These are phyloP conservation scores for Diarsia brunnea DNA, from an alignment of 2,888 invertebrate genomes.

Conservation along the genomic window DNA sequence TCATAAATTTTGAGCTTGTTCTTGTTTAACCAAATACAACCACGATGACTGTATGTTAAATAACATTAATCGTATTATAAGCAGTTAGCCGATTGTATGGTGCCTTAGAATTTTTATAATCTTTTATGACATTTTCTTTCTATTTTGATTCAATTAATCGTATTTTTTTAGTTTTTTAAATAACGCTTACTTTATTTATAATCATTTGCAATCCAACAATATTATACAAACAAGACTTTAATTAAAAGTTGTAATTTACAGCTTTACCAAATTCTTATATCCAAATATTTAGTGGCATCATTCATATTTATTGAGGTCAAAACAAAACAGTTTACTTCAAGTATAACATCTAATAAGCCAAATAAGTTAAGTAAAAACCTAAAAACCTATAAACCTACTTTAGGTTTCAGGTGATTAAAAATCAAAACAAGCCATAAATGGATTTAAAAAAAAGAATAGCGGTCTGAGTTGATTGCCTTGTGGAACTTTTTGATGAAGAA, in stretches of 20 bases:
- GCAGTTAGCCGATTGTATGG: not conserved
- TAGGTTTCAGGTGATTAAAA: not conserved
- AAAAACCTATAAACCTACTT: not conserved
- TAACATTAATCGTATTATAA: constrained; percentile 2
- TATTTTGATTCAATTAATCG: not conserved
- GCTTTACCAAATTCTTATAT: not conserved
- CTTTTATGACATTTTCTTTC: not conserved
- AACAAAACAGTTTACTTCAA: not conserved
- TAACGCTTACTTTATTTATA: not conserved
- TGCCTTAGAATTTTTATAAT: not conserved
- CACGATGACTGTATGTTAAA: not conserved
- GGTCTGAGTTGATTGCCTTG: constrained; percentile 5
- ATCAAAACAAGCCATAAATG: not conserved
- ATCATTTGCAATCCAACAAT: not conserved
- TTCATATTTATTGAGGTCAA: not conserved
- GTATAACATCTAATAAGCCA: not conserved
- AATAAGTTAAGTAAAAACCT: not conserved
- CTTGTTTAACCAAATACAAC: not conserved
- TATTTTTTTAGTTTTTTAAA: too few species aligned
- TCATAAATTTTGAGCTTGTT: not conserved
- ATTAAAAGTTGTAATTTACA: not conserved
- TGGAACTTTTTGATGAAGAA: not conserved
- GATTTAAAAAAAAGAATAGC: not conserved
- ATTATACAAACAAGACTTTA: not conserved
- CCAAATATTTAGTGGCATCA: not conserved